Percentiles rank a stretch among this genome's conserved stretches.
Conservation (phyloP, 2,113 vertebrate species). For the Danionella cerebrum region DNA sequence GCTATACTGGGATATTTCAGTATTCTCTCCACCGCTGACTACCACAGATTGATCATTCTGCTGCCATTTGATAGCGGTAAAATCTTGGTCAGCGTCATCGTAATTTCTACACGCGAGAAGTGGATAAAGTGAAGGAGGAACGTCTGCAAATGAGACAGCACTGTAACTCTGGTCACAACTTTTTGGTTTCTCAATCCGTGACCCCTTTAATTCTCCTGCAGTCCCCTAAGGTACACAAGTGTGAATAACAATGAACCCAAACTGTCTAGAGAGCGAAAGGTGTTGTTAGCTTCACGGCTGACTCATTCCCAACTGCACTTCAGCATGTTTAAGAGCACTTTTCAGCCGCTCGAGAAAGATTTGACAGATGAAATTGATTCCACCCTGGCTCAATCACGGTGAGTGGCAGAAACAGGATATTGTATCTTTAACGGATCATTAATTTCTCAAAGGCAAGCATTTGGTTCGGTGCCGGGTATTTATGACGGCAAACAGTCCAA, state of each 20-base stretch:
- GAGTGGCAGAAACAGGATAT: conserved; percentile 22
- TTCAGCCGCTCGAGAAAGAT: not conserved
- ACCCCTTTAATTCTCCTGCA: not conserved
- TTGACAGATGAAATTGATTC: conserved; percentile 23
- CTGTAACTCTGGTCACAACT: no score
- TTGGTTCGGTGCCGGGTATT: not conserved
- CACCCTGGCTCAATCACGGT: conserved; percentile 4
- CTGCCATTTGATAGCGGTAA: no score
- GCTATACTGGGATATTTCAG: no score
- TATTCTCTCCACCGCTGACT: no score
- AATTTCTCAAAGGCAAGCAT: conserved; percentile 15
- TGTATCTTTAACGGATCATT: conserved; percentile 22
- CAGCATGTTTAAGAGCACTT: conserved; percentile 1
- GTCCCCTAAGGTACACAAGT: no score
- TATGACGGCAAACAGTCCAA: conserved; percentile 10
- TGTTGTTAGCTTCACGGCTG: not conserved
- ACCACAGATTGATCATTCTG: no score
- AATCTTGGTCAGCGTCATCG: no score
- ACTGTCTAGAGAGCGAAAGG: not conserved
- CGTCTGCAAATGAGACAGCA: no score
- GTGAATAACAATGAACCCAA: not conserved
- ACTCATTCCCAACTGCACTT: not conserved
- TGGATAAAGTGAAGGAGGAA: no score
- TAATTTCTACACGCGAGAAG: no score
- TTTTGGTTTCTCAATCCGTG: no score